Conservation (phyloP, 2,113 vertebrate species). For the Phainopepla nitens region DNA sequence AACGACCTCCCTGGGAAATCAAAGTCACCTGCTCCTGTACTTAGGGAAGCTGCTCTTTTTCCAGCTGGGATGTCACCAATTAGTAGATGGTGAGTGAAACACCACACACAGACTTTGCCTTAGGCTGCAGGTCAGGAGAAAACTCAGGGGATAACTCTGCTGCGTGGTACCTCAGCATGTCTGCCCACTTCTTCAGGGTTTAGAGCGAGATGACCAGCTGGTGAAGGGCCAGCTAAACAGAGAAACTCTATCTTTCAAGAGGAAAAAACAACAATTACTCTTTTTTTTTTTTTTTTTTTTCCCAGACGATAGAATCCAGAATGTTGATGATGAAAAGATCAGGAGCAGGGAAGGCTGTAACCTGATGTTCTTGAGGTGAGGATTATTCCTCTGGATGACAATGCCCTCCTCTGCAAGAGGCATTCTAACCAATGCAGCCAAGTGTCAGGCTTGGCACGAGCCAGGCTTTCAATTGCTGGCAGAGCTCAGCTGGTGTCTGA, state of each 20-base stretch:
- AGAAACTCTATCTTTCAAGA: background rate
- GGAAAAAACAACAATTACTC: background rate
- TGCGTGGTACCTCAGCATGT: background rate
- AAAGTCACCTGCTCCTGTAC: background rate
- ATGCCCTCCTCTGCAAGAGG: background rate
- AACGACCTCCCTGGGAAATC: slow-evolving; percentile 1
- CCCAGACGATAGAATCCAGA: background rate
- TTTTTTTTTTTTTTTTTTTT: background rate
- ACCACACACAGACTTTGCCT: background rate
- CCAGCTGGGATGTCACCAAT: background rate
- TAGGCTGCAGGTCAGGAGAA: background rate
- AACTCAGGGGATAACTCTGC: background rate
- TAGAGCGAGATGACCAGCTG: background rate
- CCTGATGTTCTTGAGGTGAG: background rate
- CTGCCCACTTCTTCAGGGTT: background rate
- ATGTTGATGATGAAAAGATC: background rate
- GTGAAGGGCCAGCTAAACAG: background rate
- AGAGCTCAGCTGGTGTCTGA: background rate
- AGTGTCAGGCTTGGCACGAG: background rate
- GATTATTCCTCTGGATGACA: background rate
- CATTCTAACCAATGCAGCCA: background rate
- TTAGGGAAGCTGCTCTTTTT: background rate
- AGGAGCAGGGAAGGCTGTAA: background rate
- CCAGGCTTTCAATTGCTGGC: background rate
- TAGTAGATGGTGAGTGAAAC: background rate